Conservation (phyloP, 2,113 vertebrate genomes). For the Condylura cristata region DNA sequence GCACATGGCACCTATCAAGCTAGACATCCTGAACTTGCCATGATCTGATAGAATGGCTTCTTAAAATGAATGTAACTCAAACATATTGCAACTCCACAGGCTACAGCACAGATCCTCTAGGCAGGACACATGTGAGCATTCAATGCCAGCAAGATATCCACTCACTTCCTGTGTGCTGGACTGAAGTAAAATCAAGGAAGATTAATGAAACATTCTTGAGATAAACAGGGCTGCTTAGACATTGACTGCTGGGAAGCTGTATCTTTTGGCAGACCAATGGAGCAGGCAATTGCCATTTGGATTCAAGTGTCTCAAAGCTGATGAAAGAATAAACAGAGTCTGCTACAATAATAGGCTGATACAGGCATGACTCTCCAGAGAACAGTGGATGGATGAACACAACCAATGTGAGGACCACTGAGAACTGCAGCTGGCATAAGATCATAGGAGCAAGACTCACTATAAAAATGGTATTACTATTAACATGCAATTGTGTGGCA, state of each 20-base stretch:
- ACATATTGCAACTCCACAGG: background rate
- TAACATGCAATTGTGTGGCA: background rate
- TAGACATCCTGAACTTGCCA: background rate
- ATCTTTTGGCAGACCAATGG: background rate
- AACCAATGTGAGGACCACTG: background rate
- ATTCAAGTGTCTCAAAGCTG: background rate
- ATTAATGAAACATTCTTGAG: background rate
- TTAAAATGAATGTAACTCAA: constrained; percentile 28
- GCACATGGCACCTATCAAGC: background rate
- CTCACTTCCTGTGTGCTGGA: background rate
- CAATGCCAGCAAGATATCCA: background rate
- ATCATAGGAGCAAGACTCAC: background rate
- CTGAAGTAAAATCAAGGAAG: background rate
- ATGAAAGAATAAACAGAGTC: constrained; percentile 25
- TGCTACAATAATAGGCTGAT: background rate
- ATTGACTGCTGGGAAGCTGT: background rate
- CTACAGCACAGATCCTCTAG: background rate
- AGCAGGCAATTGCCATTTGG: constrained; percentile 37
- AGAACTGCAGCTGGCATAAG: background rate
- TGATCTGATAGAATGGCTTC: background rate
- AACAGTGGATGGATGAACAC: background rate
- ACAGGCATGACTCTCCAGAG: background rate
- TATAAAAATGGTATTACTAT: background rate
- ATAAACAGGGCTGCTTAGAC: background rate
- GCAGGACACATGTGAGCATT: background rate